Base-by-base conservation (phyloP, 2,797 vertebrate genomes). In the Microctenopoma stevenorrisi region DNA sequence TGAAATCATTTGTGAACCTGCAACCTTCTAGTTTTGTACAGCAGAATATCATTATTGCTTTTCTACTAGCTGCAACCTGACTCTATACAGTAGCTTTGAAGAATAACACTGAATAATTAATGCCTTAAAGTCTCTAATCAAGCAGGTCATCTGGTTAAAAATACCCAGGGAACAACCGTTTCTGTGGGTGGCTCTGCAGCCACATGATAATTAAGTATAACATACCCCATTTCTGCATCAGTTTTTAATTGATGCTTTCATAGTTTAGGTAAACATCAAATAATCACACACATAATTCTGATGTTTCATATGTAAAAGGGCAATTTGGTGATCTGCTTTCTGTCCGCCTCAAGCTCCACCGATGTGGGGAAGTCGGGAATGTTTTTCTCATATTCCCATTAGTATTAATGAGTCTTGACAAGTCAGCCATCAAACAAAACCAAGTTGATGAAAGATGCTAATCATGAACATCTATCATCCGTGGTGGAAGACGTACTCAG, bases 351-450 rank as follows among this genome's bases (percentile, higher is more conserved):
- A 1, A 37, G 68, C 40, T 47, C 7, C 0, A 12, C 10, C 64
- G 54, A 7, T 46, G 46, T 43, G 5, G 26, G 67, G 46, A 63
- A 54, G 54, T 16, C 44, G 33, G 30, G 10, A 15, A 11, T 44
- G 10, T 64, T 66, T 65, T 58, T 30, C 47, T 61, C 60, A 42
- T 25, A 38, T 64, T 72, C 25, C 4, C 14, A 10, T 61, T 43
- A 43, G 43, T 63, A 62, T 77, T 75, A 76, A 76, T 69, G 72
- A 80, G 62, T 60, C 54, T 64, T 11, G 64, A 30, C n/a, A 44
- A 68, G 38, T 22, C 28, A 44, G 44, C 68, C 72, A 30, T 78
- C 58, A 64, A 61, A 57, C 56, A 33, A 35, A 69, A 61, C 22
- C 44, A 1, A 66, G 64, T 11, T 47, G 46, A 47, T 46, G 43